A percentile compares a stretch with the other conserved stretches of the same genome.
Evolutionary conservation across 1,140 invertebrate species (phyloP).

Genomic region (Drosophila grimshawi): DNA sequence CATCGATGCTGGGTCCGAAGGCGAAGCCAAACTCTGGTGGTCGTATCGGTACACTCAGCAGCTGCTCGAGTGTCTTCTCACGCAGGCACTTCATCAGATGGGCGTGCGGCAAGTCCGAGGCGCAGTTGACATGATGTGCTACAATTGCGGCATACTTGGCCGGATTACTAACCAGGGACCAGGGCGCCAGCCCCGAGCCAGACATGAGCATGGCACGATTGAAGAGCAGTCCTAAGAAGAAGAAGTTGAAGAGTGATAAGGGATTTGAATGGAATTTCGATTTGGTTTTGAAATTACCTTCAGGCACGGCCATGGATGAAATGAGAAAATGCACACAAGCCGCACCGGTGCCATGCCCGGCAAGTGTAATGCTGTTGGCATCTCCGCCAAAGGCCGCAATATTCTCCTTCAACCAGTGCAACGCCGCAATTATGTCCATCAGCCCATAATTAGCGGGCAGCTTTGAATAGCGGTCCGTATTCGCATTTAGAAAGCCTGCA

Average conservation of each 20-base stretch:
- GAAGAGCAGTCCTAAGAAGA: slow-evolving; percentile 92
- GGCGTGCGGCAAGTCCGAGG: slow-evolving; percentile 89
- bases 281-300: slow-evolving; percentile 87
- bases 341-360: slow-evolving; percentile 97
- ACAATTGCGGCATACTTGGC: slow-evolving; percentile 94
- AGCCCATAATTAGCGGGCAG: slow-evolving; percentile 97
- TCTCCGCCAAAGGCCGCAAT: slow-evolving; percentile 96
- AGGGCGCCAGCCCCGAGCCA: slow-evolving; percentile 96
- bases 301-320: slow-evolving; percentile 95
- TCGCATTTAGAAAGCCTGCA: slow-evolving; percentile 94
- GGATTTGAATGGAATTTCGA: not conserved
- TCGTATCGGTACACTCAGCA: slow-evolving; percentile 90
- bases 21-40: slow-evolving; percentile 93
- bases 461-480: slow-evolving; percentile 91
- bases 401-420: slow-evolving; percentile 98
- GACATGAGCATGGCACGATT: slow-evolving; percentile 97
- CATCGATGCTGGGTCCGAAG: slow-evolving; percentile 96
- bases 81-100: slow-evolving; percentile 93
- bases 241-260: not conserved
- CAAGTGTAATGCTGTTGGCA: slow-evolving; percentile 95
- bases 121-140: slow-evolving; percentile 94
- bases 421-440: slow-evolving; percentile 97
- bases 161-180: slow-evolving; percentile 95
- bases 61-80: slow-evolving; percentile 89
- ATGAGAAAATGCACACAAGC: slow-evolving; percentile 97